A percentile compares a stretch with the other conserved stretches of the same genome.
Conservation (phyloP, 2,113 vertebrate genomes). For the Perca schrenkii region DNA sequence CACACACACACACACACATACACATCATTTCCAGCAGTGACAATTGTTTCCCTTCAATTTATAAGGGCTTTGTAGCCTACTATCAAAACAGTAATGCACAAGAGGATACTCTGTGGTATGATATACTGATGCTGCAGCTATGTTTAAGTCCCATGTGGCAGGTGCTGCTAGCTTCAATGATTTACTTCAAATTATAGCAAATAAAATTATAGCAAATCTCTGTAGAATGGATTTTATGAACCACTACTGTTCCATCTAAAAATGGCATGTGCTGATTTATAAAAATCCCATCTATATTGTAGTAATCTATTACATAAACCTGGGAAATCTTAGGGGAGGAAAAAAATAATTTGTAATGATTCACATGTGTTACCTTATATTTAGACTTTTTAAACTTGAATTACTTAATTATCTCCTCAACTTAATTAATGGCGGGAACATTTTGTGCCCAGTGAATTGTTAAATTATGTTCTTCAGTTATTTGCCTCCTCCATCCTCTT, state of each 20-base stretch:
- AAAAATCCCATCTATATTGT: neutral
- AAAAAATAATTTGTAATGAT: neutral
- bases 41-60: neutral
- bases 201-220: conserved; percentile 18
- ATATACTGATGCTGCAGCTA: conserved; percentile 14
- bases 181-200: conserved; percentile 21
- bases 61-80: conserved; percentile 2
- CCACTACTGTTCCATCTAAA: conserved; percentile 13
- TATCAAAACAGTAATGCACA: conserved; percentile 46
- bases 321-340: neutral
- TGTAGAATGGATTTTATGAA: conserved; percentile 34
- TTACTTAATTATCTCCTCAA: conserved; percentile 30
- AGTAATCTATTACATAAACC: conserved; percentile 2
- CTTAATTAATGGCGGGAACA: conserved; percentile 10
- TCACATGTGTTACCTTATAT: conserved; percentile 18
- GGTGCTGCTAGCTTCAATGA: conserved; percentile 31
- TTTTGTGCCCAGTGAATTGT: conserved; percentile 27
- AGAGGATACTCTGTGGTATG: conserved; percentile 26
- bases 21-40: neutral
- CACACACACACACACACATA: neutral
- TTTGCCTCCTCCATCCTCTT: neutral
- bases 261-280: conserved; percentile 10
- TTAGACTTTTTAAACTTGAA: conserved; percentile 26
- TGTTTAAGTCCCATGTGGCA: conserved; percentile 23
- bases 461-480: conserved; percentile 12